phyloP scores from a whole-genome alignment of 2,888 invertebrate species.

The Hypercompe scribonia region DNA sequence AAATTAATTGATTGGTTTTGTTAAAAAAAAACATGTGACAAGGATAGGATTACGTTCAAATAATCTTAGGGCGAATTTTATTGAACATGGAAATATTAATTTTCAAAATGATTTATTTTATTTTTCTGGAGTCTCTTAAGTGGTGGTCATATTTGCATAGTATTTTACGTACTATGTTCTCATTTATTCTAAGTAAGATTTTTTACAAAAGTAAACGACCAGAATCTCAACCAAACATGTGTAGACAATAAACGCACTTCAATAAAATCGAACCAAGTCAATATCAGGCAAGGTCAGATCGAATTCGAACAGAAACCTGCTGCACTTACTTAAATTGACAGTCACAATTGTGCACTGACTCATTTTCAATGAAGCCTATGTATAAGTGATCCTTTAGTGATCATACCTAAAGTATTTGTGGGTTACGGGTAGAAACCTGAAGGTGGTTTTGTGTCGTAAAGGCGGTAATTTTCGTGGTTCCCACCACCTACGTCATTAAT shows the following conservation, averaged over 20 bases:
- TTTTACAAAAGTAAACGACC: not conserved
- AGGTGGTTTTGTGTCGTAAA: conserved; percentile 1
- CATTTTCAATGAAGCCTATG: not conserved
- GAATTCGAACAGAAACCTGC: not conserved
- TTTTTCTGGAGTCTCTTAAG: no score
- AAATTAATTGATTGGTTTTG: no score
- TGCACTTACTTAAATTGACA: not conserved
- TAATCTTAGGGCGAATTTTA: no score
- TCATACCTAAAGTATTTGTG: not conserved
- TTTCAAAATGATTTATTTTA: no score
- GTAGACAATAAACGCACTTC: not conserved
- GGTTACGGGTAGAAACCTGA: not conserved
- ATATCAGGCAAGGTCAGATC: not conserved
- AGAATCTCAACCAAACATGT: not conserved
- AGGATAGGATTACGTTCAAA: no score
- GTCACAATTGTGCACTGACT: not conserved
- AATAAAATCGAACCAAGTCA: not conserved
- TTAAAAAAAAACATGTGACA: no score
- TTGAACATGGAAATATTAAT: no score
- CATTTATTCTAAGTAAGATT: no score
- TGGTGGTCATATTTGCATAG: no score
- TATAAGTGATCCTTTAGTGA: not conserved
- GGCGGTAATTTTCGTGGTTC: not conserved
- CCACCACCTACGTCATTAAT: not conserved
- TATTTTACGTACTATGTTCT: no score